phyloP scores from a whole-genome alignment of 2,888 invertebrate species.

The Morpho achilles region DNA sequence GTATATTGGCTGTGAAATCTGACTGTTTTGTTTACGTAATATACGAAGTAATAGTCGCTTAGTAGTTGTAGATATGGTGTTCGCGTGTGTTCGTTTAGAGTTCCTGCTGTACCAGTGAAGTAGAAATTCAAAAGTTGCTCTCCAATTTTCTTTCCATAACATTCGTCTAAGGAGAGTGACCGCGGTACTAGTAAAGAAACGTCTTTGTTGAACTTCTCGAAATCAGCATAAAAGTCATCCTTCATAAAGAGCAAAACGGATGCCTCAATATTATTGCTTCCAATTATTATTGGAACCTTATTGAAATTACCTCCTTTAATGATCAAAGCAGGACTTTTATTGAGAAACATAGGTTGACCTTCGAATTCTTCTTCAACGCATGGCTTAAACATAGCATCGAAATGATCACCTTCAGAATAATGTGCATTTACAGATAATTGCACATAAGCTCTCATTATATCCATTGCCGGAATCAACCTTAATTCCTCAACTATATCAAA shows the following conservation, averaged over 20 bases:
- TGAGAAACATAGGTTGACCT: constrained; percentile 61
- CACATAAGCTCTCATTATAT: constrained; percentile 46
- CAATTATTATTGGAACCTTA: constrained; percentile 68
- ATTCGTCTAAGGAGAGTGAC: constrained; percentile 45
- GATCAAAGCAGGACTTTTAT: constrained; percentile 55
- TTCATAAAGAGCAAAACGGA: constrained; percentile 45
- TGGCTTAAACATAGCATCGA: constrained; percentile 59
- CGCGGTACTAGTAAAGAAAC: constrained; percentile 52
- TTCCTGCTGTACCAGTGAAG: constrained; percentile 46
- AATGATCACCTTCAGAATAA: constrained; percentile 35
- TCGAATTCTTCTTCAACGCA: constrained; percentile 66
- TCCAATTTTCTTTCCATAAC: constrained; percentile 47
- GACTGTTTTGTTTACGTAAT: constrained; percentile 61
- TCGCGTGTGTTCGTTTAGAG: constrained; percentile 49
- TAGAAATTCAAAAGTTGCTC: constrained; percentile 59
- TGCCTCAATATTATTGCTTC: constrained; percentile 61
- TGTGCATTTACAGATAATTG: constrained; percentile 16
- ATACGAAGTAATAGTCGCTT: constrained; percentile 63
- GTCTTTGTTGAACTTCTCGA: constrained; percentile 54
- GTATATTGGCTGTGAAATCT: constrained; percentile 52
- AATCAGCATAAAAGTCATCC: constrained; percentile 49
- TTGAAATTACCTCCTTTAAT: constrained; percentile 62
- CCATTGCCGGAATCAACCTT: constrained; percentile 38
- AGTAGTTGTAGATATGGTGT: constrained; percentile 60
- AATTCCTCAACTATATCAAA: constrained; percentile 58